Percentiles rank a stretch among this genome's conserved stretches.
phyloP scores from a whole-genome alignment of 1,140 invertebrate genomes.

The Listronotus bonariensis region DNA sequence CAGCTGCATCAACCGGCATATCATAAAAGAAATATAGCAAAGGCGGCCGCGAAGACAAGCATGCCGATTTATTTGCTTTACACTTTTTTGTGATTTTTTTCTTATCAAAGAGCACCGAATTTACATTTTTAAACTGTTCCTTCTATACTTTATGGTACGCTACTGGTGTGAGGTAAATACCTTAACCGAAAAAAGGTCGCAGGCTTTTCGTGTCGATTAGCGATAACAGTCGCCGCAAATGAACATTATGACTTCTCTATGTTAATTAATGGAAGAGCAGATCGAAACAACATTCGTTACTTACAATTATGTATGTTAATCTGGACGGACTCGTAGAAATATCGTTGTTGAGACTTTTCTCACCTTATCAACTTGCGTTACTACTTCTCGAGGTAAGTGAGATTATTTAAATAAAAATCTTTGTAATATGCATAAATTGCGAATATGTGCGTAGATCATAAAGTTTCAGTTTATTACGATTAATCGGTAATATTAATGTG shows the following conservation, averaged over 20 bases:
- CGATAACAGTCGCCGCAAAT: constrained; percentile 45
- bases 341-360: constrained; percentile 10
- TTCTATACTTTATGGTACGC: constrained; percentile 4
- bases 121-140: too few relatives aligned
- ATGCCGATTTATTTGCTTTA: too few relatives aligned
- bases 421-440: too few relatives aligned
- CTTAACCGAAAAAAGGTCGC: constrained; percentile 22
- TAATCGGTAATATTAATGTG: too few relatives aligned
- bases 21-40: too few relatives aligned
- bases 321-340: constrained; percentile 13
- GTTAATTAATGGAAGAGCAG: constrained; percentile 41
- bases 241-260: constrained; percentile 50
- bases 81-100: too few relatives aligned
- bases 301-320: constrained; percentile 50
- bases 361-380: constrained; percentile 9
- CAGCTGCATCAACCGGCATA: too few relatives aligned
- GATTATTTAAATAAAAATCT: too few relatives aligned
- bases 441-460: too few relatives aligned
- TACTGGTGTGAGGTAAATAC: constrained; percentile 16
- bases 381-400: not conserved
- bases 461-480: too few relatives aligned
- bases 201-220: constrained; percentile 43
- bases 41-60: too few relatives aligned
- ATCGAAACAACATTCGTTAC: constrained; percentile 39
- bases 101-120: too few relatives aligned